Evolutionary conservation across 2,113 vertebrate species (phyloP).

Genomic region (Zootoca vivipara): DNA sequence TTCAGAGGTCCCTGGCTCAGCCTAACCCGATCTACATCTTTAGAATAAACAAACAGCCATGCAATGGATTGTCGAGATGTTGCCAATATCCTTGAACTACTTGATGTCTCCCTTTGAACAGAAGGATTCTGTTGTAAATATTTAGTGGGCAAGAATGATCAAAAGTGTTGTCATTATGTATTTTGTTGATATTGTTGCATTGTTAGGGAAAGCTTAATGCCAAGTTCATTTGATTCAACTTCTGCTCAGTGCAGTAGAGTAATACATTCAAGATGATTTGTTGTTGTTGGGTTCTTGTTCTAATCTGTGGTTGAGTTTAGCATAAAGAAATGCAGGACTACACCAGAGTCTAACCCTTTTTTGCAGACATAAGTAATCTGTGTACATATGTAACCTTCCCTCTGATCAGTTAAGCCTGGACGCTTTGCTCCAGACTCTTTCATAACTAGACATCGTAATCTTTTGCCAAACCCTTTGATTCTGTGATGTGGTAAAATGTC

Average conservation of each 20-base stretch:
- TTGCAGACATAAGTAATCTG: slow-evolving; percentile 9
- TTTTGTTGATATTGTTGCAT: background rate
- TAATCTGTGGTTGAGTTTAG: background rate
- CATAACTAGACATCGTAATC: background rate
- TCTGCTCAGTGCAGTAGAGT: background rate
- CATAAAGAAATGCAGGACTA: background rate
- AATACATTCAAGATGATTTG: background rate
- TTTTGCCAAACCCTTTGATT: background rate
- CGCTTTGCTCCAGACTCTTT: background rate
- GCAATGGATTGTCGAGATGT: slow-evolving; percentile 53
- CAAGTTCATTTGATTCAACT: background rate
- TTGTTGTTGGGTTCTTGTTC: background rate
- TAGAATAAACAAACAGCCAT: slow-evolving; percentile 59
- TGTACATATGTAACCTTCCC: background rate
- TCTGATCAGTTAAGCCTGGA: background rate
- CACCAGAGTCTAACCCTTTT: background rate
- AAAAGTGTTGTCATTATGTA: background rate
- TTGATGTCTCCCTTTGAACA: slow-evolving; percentile 50
- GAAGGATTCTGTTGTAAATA: slow-evolving; percentile 10
- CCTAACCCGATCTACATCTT: slow-evolving; percentile 50
- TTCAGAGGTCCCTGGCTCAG: slow-evolving; percentile 57
- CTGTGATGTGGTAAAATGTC: background rate
- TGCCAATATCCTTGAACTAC: slow-evolving; percentile 52
- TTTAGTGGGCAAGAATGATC: slow-evolving; percentile 19
- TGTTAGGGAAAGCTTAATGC: background rate